phyloP scores from a whole-genome alignment of 2,113 vertebrate genomes.

The Fregata magnificens region DNA sequence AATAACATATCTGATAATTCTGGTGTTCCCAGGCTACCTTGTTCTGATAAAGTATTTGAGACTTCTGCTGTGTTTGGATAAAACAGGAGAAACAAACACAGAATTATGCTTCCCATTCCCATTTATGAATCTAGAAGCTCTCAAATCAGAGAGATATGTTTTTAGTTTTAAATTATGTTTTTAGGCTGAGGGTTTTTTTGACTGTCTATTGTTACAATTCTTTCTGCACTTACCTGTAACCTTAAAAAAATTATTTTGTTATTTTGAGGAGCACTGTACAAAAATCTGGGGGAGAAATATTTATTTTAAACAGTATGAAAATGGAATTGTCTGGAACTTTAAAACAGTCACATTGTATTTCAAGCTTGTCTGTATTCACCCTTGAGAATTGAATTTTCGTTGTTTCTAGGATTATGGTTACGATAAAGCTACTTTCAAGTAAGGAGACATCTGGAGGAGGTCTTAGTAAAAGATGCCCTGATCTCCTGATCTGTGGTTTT shows the following conservation, averaged over 20 bases:
- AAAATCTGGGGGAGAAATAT: not conserved
- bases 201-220: not conserved
- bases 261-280: not conserved
- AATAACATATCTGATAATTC: not conserved
- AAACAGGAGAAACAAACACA: not conserved
- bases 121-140: not conserved
- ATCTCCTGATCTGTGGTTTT: not conserved
- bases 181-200: not conserved
- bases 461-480: not conserved
- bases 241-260: not conserved
- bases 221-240: not conserved
- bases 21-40: not conserved
- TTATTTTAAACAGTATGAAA: not conserved
- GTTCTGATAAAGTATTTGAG: not conserved
- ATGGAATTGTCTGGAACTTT: not conserved
- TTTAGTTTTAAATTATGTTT: not conserved
- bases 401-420: conserved; percentile 37
- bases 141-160: not conserved
- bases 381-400: not conserved
- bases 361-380: not conserved
- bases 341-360: not conserved
- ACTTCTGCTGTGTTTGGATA: not conserved
- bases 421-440: not conserved
- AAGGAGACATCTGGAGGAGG: not conserved
- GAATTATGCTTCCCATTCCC: not conserved